Percentiles rank a stretch among this genome's conserved stretches.
Conservation (phyloP, 2,113 vertebrate genomes). For the Brachionichthys hirsutus region DNA sequence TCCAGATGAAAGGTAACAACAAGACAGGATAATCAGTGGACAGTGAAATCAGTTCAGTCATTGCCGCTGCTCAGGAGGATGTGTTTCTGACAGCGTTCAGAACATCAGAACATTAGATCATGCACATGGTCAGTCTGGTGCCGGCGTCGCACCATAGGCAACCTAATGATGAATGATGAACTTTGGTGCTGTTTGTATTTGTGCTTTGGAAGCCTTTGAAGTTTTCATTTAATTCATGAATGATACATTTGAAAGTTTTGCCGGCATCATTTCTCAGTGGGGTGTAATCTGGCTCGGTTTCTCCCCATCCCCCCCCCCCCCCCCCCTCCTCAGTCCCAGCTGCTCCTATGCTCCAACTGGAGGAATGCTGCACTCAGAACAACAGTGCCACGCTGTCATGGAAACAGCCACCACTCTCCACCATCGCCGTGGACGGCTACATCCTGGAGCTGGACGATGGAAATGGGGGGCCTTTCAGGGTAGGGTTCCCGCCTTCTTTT, state of each 20-base stretch:
- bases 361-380: constrained; percentile 97
- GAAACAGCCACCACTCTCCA: constrained; percentile 96
- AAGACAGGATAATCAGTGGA: not conserved
- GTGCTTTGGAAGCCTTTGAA: constrained; percentile 2
- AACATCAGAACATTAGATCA: too few relatives aligned
- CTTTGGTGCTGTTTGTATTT: constrained; percentile 9
- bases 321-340: constrained; percentile 86
- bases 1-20: constrained; percentile 94
- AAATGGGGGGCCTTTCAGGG: constrained; percentile 93
- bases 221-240: constrained; percentile 2
- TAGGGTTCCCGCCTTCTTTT: constrained; percentile 61
- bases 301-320: constrained; percentile 58
- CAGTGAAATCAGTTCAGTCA: too few relatives aligned
- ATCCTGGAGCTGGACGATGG: constrained; percentile 97
- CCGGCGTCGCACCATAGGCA: not conserved
- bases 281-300: constrained; percentile 60
- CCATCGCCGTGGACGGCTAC: constrained; percentile 91
- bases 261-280: constrained; percentile 17
- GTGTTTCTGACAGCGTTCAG: too few relatives aligned
- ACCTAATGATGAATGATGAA: not conserved
- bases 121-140: too few relatives aligned
- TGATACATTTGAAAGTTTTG: not conserved
- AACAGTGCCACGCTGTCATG: constrained; percentile 97
- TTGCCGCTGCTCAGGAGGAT: too few relatives aligned
- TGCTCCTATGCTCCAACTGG: constrained; percentile 93